Evolutionary conservation across 2,888 invertebrate species (phyloP), one percentile per base, ranked within the genome.

Genomic region (Dioctria rufipes): DNA sequence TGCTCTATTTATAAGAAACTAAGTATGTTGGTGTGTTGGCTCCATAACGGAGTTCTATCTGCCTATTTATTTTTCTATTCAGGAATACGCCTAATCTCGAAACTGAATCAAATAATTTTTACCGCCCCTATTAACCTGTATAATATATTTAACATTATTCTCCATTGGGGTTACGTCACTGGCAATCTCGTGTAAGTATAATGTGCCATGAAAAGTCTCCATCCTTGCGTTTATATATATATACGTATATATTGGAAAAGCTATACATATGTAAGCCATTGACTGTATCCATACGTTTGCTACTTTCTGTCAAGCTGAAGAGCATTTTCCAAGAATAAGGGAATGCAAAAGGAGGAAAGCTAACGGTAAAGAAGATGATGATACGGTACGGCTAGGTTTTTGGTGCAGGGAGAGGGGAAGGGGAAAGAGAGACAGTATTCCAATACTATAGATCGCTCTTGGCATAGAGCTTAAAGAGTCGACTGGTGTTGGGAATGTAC

Each of bases 91-190:
- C 25, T 25, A 25, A 25, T 25, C 25, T 25, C 25, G 25, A 25
- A 25, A 25, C 25, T 25, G 25, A 25, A 25, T 25, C 25, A 25
- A 25, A 25, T 25, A 25, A 25, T 25, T 25, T 25, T 25, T 25
- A 25, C 25, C 25, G 25, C 25, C 25, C 25, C 25, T 25, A 25
- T 25, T 25, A 25, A 25, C 25, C 25, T 25, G 25, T 25, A 25
- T 25, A 25, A 25, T 25, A 25, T 51, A 51, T 51, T 51, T 51
- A 51, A 51, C 11, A 9, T 51, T 11, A 51, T 39, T 39, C 46
- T 80, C 71, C 80, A 71, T 43, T 49, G 58, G 46, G 67, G 75
- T 81, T 77, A 78, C 78, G 81, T 78, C 78, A 69, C 78, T 69
- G 78, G 67, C 61, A 61, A 69, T 61, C 75, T 58, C 37, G 61